Conservation (phyloP, 1,140 invertebrate genomes). For the Zaprionus africanus region DNA sequence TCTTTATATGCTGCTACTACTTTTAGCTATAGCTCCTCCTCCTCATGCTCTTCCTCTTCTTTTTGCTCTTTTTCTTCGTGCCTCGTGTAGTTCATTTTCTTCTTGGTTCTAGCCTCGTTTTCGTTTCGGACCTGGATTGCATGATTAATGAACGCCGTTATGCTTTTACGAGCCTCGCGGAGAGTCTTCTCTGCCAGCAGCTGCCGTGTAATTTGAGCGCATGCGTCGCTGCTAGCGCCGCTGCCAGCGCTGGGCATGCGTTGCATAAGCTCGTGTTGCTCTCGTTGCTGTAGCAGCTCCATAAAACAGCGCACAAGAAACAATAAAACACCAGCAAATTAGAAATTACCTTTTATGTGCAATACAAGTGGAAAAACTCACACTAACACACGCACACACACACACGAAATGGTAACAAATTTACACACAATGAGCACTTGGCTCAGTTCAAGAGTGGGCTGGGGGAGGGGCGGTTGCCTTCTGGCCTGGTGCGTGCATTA, state of each 20-base stretch:
- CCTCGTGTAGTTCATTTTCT: constrained; percentile 17
- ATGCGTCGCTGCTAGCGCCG: constrained; percentile 68
- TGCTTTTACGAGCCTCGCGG: constrained; percentile 61
- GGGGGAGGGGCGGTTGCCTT: constrained; percentile 47
- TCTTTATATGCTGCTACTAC: constrained; percentile 5
- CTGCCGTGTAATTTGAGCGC: constrained; percentile 69
- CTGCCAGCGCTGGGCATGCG: constrained; percentile 38
- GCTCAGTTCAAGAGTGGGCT: constrained; percentile 1
- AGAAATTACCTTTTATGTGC: constrained; percentile 81
- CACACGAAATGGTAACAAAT: constrained; percentile 74
- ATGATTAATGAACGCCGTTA: constrained; percentile 80
- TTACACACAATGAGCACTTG: constrained; percentile 76
- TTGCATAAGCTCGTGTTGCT: constrained; percentile 62
- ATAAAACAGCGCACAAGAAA: constrained; percentile 70
- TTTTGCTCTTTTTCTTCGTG: not conserved
- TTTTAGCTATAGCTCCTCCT: no score
- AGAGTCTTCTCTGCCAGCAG: constrained; percentile 36
- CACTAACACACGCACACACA: constrained; percentile 10
- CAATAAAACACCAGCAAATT: constrained; percentile 82
- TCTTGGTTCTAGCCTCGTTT: constrained; percentile 43
- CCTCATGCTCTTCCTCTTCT: constrained; percentile 10
- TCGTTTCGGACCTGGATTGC: constrained; percentile 55
- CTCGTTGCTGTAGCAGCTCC: constrained; percentile 24
- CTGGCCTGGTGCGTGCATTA: constrained; percentile 67
- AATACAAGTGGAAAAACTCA: constrained; percentile 44